Evolutionary conservation across 2,113 vertebrate genomes (phyloP), one percentile per base, ranked within the genome.

Genomic region (Sturnus vulgaris): DNA sequence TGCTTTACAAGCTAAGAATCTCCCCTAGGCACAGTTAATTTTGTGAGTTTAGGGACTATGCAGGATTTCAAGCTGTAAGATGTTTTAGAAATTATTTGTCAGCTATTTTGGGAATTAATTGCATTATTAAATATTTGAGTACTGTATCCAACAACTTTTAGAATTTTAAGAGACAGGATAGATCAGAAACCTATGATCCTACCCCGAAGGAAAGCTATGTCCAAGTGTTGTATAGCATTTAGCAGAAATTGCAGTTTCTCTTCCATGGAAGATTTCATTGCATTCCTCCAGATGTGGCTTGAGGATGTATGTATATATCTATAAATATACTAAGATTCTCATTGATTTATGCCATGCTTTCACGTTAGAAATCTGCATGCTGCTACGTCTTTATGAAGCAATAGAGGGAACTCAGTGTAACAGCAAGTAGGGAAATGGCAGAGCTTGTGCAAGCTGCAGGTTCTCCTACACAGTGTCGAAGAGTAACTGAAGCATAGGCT

Each of bases 21-120:
- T 92, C 70, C 89, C 81, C 27, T 31, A 69, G 89, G 94, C 81
- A 85, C 57, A 61, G 57, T 93, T 93, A 91, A 82, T 72, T 86
- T 81, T 55, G 20, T 39, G 46, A 82, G 65, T 83, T 93, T 77
- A 94, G 59, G 76, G 72, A 75, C 84, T 71, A 10, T 73, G n/a
- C 17, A 75, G 59, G 49, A 80, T 95, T 92, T 95, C 39, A 75
- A 72, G 40, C 78, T 93, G 44, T 42, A 59, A 89, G 55, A 92
- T 82, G 37, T 87, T 96, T 95, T 88, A 92, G 57, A 93, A 94
- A 78, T 72, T 20, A 57, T 82, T 81, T 77, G 50, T 95, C 87
- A 91, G 49, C 60, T 92, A 63, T 88, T 92, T 80, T 85, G 63
- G 91, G 59, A 94, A 92, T 92, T 82, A 95, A 84, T 88, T 78